These are phyloP conservation scores for Cosmopolites sordidus DNA, from an alignment of 2,888 invertebrate genomes.

Conservation along the genomic window DNA sequence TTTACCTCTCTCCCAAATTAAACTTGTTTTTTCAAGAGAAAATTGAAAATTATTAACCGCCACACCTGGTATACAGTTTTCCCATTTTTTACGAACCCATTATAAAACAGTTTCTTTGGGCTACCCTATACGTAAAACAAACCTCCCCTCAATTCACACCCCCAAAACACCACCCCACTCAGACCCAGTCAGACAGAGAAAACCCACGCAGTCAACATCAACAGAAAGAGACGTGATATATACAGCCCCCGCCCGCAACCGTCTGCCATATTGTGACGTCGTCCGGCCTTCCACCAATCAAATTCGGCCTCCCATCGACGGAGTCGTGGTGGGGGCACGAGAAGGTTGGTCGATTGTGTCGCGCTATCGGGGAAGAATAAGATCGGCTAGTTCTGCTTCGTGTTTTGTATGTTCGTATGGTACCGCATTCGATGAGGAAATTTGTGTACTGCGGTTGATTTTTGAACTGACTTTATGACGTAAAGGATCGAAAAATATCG, in stretches of 20 bases:
- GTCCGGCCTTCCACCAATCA: slow-evolving; percentile 34
- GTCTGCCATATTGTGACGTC: slow-evolving; percentile 47
- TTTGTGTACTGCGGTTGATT: not conserved
- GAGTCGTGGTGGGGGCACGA: slow-evolving; percentile 26
- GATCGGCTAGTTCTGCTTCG: not conserved
- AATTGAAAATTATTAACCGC: no score
- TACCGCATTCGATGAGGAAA: not conserved
- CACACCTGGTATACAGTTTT: no score
- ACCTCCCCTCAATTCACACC: not conserved
- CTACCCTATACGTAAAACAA: not conserved
- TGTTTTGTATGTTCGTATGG: not conserved
- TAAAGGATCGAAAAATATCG: no score
- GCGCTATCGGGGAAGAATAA: not conserved
- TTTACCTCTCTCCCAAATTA: no score
- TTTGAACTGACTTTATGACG: not conserved
- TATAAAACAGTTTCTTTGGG: not conserved
- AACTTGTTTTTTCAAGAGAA: no score
- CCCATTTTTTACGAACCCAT: no score
- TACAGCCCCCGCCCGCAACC: slow-evolving; percentile 24
- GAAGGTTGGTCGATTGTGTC: slow-evolving; percentile 11
- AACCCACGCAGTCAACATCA: not conserved
- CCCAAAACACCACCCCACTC: not conserved
- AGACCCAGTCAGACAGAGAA: not conserved
- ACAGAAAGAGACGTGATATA: slow-evolving; percentile 9
- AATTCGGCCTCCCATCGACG: slow-evolving; percentile 31